Percentiles rank a stretch among this genome's conserved stretches.
Conservation (phyloP, 1,140 invertebrate genomes). For the Drosophila lacteicornis region DNA sequence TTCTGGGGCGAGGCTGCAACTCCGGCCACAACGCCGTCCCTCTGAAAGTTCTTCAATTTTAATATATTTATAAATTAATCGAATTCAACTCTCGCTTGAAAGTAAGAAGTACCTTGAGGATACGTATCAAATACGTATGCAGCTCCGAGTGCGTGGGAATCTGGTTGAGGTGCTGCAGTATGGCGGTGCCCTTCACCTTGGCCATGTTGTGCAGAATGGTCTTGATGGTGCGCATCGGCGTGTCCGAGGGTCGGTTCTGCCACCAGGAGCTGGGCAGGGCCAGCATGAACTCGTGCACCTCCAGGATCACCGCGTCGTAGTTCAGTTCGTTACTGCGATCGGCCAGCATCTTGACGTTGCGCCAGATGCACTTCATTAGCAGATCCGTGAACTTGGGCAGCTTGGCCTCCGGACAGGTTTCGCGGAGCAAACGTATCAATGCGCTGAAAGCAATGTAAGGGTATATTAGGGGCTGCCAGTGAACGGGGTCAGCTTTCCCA, state of each 20-base stretch:
- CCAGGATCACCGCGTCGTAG: conserved; percentile 90
- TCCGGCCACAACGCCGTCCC: conserved; percentile 64
- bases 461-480: neutral
- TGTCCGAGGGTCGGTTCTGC: conserved; percentile 90
- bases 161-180: conserved; percentile 91
- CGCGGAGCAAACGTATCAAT: conserved; percentile 90
- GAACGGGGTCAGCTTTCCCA: too few species aligned
- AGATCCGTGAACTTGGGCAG: conserved; percentile 90
- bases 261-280: conserved; percentile 91
- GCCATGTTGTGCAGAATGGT: conserved; percentile 95
- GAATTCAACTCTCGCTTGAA: neutral
- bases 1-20: conserved; percentile 69
- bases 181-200: conserved; percentile 90
- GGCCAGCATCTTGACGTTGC: conserved; percentile 90
- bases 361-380: conserved; percentile 96
- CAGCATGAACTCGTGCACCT: conserved; percentile 91
- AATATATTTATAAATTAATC: neutral
- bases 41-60: conserved; percentile 76
- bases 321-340: conserved; percentile 90
- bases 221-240: conserved; percentile 94
- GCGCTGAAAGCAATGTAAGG: conserved; percentile 86
- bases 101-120: conserved; percentile 87
- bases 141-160: conserved; percentile 94
- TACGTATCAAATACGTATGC: conserved; percentile 91
- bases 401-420: conserved; percentile 89